Conservation (phyloP, 2,113 vertebrate genomes). For the Lanius collurio region DNA sequence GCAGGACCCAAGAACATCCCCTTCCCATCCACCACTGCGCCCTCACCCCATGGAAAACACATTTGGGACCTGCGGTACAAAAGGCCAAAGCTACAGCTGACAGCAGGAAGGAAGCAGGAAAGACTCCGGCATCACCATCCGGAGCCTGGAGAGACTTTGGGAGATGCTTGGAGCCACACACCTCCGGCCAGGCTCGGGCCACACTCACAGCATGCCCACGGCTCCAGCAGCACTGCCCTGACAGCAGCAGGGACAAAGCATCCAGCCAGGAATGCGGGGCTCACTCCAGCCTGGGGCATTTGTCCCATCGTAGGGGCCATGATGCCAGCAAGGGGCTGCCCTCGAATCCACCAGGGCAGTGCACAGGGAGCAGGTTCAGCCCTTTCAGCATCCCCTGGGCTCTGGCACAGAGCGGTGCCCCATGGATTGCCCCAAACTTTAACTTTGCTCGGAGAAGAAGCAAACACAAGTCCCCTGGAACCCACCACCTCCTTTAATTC, state of each 20-base stretch:
- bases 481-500: constrained; percentile 22
- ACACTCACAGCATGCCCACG: rapidly evolving
- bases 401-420: rapidly evolving
- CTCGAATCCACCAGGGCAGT: background rate
- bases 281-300: background rate
- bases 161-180: background rate
- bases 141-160: background rate
- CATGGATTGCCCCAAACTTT: rapidly evolving
- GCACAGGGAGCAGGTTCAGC: background rate
- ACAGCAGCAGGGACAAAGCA: rapidly evolving
- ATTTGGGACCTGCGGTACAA: background rate
- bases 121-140: background rate
- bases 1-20: background rate
- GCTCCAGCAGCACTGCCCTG: rapidly evolving
- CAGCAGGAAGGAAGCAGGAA: constrained; percentile 67
- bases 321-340: background rate
- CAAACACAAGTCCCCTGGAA: background rate
- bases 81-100: constrained; percentile 53
- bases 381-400: background rate
- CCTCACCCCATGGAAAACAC: background rate
- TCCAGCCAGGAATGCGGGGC: rapidly evolving
- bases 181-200: background rate
- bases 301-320: rapidly evolving
- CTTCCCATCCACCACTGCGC: background rate
- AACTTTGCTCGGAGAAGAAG: background rate